phyloP scores from a whole-genome alignment of 2,888 invertebrate species.

The Enchytraeus crypticus region DNA sequence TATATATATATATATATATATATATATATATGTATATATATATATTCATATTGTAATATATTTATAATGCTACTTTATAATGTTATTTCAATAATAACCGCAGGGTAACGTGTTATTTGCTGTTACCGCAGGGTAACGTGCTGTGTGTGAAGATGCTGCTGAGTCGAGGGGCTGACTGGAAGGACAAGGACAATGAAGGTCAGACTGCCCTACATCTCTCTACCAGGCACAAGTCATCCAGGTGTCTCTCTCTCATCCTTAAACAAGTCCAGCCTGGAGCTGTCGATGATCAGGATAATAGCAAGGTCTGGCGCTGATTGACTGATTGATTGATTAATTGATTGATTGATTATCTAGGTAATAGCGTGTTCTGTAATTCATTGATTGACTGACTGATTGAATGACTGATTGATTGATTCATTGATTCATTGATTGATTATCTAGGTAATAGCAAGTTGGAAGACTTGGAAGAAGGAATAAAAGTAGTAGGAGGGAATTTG shows the following conservation, averaged over 20 bases:
- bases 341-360: no score
- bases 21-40: background rate
- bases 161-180: slow-evolving; percentile 37
- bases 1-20: background rate
- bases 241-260: slow-evolving; percentile 45
- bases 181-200: slow-evolving; percentile 46
- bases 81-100: background rate
- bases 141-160: slow-evolving; percentile 41
- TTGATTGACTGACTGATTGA: no score
- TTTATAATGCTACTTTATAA: background rate
- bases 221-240: slow-evolving; percentile 44
- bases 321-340: no score
- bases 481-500: no score
- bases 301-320: slow-evolving; percentile 34
- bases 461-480: no score
- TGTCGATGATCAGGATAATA: slow-evolving; percentile 47
- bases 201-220: slow-evolving; percentile 47
- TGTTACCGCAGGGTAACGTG: slow-evolving; percentile 39
- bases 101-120: background rate
- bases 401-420: no score
- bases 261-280: slow-evolving; percentile 45
- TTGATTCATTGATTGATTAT: no score
- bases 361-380: no score
- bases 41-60: background rate
- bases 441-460: no score